Conservation (phyloP, 2,888 invertebrate species). For the Polyploca ridens region DNA sequence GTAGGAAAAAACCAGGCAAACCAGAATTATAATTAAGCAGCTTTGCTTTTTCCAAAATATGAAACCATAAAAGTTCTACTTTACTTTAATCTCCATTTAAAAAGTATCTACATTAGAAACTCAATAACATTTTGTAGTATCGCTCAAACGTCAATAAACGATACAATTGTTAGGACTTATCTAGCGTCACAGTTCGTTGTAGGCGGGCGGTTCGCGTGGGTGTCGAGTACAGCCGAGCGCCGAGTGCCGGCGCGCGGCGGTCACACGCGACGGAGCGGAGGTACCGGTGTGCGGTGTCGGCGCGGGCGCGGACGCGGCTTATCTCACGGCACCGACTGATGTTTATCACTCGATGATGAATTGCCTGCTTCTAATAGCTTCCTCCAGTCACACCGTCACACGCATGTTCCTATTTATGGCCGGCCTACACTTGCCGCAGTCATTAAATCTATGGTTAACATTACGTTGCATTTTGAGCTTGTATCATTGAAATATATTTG, state of each 20-base stretch:
- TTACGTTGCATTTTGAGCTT: too few relatives aligned
- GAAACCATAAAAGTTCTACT: too few relatives aligned
- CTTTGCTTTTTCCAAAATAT: too few relatives aligned
- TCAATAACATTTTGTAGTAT: background rate
- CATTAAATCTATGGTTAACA: constrained; percentile 18
- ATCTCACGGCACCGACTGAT: constrained; percentile 51
- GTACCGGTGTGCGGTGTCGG: too few relatives aligned
- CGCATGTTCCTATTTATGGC: constrained; percentile 19
- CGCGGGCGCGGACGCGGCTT: constrained; percentile 22
- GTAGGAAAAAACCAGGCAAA: too few relatives aligned
- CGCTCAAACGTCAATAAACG: background rate
- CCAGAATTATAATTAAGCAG: too few relatives aligned
- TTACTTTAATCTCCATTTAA: too few relatives aligned
- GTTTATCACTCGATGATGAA: constrained; percentile 69
- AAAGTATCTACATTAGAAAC: background rate
- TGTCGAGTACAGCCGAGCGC: constrained; percentile 21
- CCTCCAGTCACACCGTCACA: constrained; percentile 40
- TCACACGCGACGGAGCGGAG: too few relatives aligned
- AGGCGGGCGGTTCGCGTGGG: constrained; percentile 38
- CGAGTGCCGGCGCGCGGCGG: too few relatives aligned
- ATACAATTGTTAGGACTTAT: constrained; percentile 27
- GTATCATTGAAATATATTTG: too few relatives aligned
- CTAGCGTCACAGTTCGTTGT: constrained; percentile 33
- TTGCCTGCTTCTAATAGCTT: constrained; percentile 43
- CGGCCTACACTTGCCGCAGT: constrained; percentile 31